Percentiles rank a stretch among this genome's conserved stretches.
These are phyloP conservation scores for Chloroclysta siterata DNA, from an alignment of 2,888 invertebrate genomes.

Conservation along the genomic window DNA sequence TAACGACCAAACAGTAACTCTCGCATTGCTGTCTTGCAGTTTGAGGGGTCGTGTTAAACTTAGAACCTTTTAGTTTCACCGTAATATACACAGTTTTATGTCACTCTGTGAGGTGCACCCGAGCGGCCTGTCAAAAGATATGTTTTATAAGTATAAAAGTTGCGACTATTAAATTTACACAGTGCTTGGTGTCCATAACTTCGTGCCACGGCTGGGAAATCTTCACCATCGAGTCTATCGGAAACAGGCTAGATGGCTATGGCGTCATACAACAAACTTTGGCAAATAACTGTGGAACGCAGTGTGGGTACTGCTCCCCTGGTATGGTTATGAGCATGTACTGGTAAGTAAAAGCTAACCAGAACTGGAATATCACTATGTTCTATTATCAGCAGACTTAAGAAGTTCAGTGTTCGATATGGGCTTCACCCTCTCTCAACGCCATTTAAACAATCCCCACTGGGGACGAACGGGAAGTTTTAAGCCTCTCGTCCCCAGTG, in stretches of 20 bases:
- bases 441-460: too few species aligned
- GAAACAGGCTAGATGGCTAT: constrained; percentile 85
- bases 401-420: neutral
- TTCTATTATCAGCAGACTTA: neutral
- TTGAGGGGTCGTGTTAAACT: too few species aligned
- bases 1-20: too few species aligned
- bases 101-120: too few species aligned
- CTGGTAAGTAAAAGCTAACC: constrained; percentile 48
- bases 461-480: too few species aligned
- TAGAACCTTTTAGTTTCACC: too few species aligned
- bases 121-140: too few species aligned
- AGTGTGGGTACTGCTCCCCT: constrained; percentile 87
- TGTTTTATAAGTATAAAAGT: neutral
- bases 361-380: neutral
- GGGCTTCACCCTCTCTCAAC: too few species aligned
- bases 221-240: constrained; percentile 88
- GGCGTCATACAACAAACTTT: constrained; percentile 86
- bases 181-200: constrained; percentile 82
- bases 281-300: constrained; percentile 86
- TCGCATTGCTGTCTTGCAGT: too few species aligned
- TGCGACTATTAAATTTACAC: neutral
- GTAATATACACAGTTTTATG: too few species aligned
- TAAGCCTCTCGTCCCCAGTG: too few species aligned
- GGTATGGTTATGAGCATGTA: constrained; percentile 67
- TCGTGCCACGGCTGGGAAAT: constrained; percentile 87